Conservation (phyloP, 2,888 invertebrate genomes). For the Tanytarsus gracilentus region DNA sequence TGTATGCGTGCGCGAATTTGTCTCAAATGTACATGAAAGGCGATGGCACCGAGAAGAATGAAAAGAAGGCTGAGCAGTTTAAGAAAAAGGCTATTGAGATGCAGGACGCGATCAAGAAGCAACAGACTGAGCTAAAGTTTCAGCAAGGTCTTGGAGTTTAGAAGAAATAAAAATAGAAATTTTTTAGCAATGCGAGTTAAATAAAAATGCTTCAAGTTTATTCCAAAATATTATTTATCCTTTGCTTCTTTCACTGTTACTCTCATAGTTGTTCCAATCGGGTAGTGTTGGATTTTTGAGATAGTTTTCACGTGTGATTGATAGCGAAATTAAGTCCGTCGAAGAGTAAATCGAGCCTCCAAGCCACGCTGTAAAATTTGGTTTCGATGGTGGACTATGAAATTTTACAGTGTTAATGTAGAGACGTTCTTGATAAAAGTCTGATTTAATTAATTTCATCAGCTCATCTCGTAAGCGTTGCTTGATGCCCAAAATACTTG, state of each 20-base stretch:
- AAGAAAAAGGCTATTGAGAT: constrained; percentile 61
- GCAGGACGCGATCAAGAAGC: constrained; percentile 54
- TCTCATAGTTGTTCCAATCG: constrained; percentile 67
- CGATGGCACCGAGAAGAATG: constrained; percentile 69
- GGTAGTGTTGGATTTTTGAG: constrained; percentile 59
- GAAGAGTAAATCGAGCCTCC: constrained; percentile 75
- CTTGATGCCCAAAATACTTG: constrained; percentile 73
- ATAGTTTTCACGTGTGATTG: constrained; percentile 66
- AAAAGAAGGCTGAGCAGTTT: constrained; percentile 60
- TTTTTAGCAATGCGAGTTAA: constrained; percentile 6
- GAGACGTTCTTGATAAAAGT: constrained; percentile 53
- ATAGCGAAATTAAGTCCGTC: constrained; percentile 61
- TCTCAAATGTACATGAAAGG: constrained; percentile 79
- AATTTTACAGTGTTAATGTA: constrained; percentile 63
- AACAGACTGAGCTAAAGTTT: constrained; percentile 46
- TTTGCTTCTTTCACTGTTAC: constrained; percentile 40
- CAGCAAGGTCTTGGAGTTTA: constrained; percentile 46
- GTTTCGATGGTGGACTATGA: constrained; percentile 68
- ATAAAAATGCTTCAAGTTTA: constrained; percentile 14
- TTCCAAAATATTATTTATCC: constrained; percentile 18
- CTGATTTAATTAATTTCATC: constrained; percentile 51
- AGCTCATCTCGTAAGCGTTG: constrained; percentile 73
- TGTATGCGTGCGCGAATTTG: constrained; percentile 83
- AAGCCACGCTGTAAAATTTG: constrained; percentile 78
- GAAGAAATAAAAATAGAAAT: not conserved